These are phyloP conservation scores for Rousettus madagascariensis DNA, from an alignment of 2,797 vertebrate genomes.

Conservation along the genomic window DNA sequence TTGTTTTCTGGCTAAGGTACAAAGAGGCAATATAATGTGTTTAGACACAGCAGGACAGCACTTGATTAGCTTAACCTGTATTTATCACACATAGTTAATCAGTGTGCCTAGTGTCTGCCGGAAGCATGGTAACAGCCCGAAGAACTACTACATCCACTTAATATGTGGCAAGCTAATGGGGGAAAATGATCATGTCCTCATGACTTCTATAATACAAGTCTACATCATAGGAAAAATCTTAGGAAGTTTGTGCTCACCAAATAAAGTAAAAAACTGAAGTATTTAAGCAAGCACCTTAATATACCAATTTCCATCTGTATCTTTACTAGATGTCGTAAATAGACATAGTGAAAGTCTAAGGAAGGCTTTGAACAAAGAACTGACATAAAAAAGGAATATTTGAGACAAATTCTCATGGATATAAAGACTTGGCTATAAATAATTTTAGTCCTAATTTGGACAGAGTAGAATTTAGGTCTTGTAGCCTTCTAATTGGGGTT, in stretches of 20 bases:
- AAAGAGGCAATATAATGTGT: slow-evolving; percentile 21
- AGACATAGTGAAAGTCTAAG: background rate
- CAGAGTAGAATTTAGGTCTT: background rate
- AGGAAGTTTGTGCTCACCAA: background rate
- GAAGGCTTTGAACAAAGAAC: background rate
- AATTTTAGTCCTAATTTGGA: background rate
- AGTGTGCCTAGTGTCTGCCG: background rate
- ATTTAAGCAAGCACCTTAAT: background rate
- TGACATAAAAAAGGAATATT: background rate
- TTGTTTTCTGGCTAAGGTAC: background rate
- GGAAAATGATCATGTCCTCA: background rate
- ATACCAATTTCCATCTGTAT: background rate
- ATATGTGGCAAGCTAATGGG: background rate
- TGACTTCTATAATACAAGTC: background rate
- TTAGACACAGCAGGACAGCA: background rate
- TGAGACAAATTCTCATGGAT: background rate
- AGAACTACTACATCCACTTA: background rate
- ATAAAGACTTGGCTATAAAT: background rate
- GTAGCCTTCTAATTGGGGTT: background rate
- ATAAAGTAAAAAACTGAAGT: background rate
- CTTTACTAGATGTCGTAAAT: background rate
- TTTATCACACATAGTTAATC: slow-evolving; percentile 9
- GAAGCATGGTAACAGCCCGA: background rate
- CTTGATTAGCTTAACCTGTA: background rate
- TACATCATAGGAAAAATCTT: background rate